Evolutionary conservation across 2,888 invertebrate species (phyloP).

Genomic region (Leptarthrus brevirostris): DNA sequence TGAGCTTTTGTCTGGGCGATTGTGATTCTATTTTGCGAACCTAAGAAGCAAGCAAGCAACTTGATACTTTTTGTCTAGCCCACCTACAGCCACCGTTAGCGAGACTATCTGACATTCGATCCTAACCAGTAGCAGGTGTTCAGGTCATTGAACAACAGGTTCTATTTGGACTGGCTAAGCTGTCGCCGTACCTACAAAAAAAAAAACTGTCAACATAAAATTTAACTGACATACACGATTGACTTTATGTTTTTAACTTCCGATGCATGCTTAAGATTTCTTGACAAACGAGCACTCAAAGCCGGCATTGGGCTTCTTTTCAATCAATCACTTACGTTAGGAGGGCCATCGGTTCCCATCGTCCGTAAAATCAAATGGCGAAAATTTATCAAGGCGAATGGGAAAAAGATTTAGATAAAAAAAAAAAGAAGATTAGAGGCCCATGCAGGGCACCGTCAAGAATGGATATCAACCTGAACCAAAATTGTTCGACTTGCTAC

Average conservation of each 20-base stretch:
- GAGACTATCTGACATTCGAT: conserved; percentile 36
- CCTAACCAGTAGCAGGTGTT: conserved; percentile 48
- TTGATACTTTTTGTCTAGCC: conserved; percentile 45
- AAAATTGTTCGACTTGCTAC: not conserved
- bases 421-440: not conserved
- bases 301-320: conserved; percentile 10
- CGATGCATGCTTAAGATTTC: conserved; percentile 16
- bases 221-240: conserved; percentile 6
- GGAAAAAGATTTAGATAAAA: not conserved
- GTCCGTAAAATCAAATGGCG: conserved; percentile 14
- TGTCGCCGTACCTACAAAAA: conserved; percentile 8
- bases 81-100: conserved; percentile 44
- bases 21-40: conserved; percentile 1
- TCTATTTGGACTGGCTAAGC: conserved; percentile 12
- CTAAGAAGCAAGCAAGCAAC: conserved; percentile 1
- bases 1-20: conserved; percentile 1
- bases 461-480: not conserved
- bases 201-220: conserved; percentile 36
- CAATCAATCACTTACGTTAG: conserved; percentile 33
- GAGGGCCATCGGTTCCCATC: conserved; percentile 2
- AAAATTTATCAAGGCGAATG: conserved; percentile 10
- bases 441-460: not conserved
- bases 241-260: conserved; percentile 32
- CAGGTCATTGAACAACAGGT: conserved; percentile 45
- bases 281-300: not conserved